Base-by-base conservation (phyloP, 2,888 invertebrate genomes). In the Petrolisthes manimaculis region DNA sequence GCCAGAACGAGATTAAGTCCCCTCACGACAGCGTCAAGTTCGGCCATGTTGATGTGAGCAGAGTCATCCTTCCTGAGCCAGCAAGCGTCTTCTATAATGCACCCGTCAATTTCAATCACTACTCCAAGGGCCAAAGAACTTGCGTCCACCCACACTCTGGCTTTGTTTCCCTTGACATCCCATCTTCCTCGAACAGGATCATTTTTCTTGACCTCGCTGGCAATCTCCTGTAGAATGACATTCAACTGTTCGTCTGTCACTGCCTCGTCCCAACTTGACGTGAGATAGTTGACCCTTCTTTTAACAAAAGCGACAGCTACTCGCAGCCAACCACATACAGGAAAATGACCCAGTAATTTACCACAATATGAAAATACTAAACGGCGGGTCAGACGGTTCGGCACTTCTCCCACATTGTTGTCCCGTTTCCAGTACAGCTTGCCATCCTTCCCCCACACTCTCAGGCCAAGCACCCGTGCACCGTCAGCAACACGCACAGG, bases 21-120 rank as follows among this genome's bases (percentile, higher is more conserved):
- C n/a, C 79, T 86, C 0, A 84, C n/a, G 54, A 84, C 86, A 4
- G 81, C 86, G 55, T 86, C 89, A 61, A 86, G 61, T 51, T 86
- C 82, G 8, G 86, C 82, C 84, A 89, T 24, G 37, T 87, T 84
- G 81, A 84, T 81, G 75, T 89, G 84, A 18, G 37, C 14, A n/a
- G 84, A 56, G 37, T 84, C 86, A n/a, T 75, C 61, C 51, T 67
- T 53, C 8, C 69, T 53, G n/a, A 83, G 21, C 86, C 86, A 89
- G 54, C 61, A 71, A 5, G 83, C 80, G 53, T 86, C 84, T 53
- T 84, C 86, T 5, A 86, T 56, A 71, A 81, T 84, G 53, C n/a
- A n/a, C 12, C 86, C 86, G 24, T 80, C 83, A 24, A 74, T 8
- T 24, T 86, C 80, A 4, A 86, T 5, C 14, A 21, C 84, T 5